Evolutionary conservation across 2,888 invertebrate genomes (phyloP).

Genomic region (Agrotis ipsilon): DNA sequence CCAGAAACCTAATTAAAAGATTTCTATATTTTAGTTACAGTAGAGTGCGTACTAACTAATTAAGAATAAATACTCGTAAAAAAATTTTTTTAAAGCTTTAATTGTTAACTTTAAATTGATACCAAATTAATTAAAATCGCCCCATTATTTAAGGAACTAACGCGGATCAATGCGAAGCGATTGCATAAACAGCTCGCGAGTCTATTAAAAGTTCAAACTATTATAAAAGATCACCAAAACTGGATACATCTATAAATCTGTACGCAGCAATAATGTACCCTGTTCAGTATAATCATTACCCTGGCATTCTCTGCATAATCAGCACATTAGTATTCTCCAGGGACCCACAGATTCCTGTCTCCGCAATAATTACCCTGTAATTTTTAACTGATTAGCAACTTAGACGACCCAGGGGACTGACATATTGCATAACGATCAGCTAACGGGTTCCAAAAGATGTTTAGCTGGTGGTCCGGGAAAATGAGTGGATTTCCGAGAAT

Average conservation of each 20-base stretch:
- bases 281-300: constrained; percentile 37
- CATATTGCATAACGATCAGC: constrained; percentile 18
- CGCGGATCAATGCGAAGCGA: too few species aligned
- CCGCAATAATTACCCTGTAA: constrained; percentile 54
- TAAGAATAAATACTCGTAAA: too few species aligned
- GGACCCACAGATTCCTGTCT: constrained; percentile 32
- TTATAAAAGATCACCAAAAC: constrained; percentile 10
- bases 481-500: constrained; percentile 27
- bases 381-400: constrained; percentile 53
- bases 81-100: too few species aligned
- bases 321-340: constrained; percentile 46
- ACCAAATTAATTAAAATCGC: too few species aligned
- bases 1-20: too few species aligned
- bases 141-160: too few species aligned
- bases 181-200: too few species aligned
- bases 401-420: constrained; percentile 18
- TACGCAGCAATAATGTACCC: constrained; percentile 18
- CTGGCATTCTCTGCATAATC: constrained; percentile 41
- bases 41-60: too few species aligned
- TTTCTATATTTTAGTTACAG: too few species aligned
- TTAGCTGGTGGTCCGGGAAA: constrained; percentile 43
- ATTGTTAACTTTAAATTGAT: too few species aligned
- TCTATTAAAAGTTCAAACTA: constrained; percentile 12
- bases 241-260: constrained; percentile 43
- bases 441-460: constrained; percentile 30